Percentiles rank a stretch among this genome's conserved stretches.
phyloP scores from a whole-genome alignment of 2,888 invertebrate genomes.

The Hoplodrina blanda region DNA sequence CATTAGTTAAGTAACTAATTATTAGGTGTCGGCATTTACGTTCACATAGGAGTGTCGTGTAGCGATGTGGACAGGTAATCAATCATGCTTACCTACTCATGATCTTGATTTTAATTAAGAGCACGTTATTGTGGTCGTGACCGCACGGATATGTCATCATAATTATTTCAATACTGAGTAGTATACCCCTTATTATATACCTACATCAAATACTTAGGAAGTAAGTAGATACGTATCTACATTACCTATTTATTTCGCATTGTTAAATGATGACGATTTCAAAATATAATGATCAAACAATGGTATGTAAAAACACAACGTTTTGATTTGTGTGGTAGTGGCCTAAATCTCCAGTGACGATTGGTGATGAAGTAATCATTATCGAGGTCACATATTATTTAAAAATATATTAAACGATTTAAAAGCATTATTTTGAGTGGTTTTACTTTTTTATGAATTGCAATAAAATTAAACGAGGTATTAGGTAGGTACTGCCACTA shows the following conservation, averaged over 20 bases:
- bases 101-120: slow-evolving; percentile 50
- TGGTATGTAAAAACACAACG: not conserved
- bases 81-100: slow-evolving; percentile 39
- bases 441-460: slow-evolving; percentile 45
- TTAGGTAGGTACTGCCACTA: slow-evolving; percentile 3
- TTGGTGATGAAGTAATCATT: slow-evolving; percentile 50
- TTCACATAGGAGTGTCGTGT: slow-evolving; percentile 26
- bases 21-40: slow-evolving; percentile 16
- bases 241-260: not conserved
- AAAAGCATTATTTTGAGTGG: slow-evolving; percentile 24
- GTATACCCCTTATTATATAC: not conserved
- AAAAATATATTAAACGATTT: slow-evolving; percentile 33
- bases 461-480: slow-evolving; percentile 45
- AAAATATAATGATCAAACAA: too few relatives aligned
- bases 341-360: slow-evolving; percentile 14
- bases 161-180: slow-evolving; percentile 32
- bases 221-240: too few relatives aligned
- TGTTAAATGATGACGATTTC: slow-evolving; percentile 1
- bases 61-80: slow-evolving; percentile 30
- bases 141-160: slow-evolving; percentile 27
- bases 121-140: slow-evolving; percentile 18
- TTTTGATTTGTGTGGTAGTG: slow-evolving; percentile 8
- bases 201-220: not conserved
- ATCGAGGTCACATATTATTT: slow-evolving; percentile 46
- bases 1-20: not conserved